Percentiles rank a stretch among this genome's conserved stretches.
These are phyloP conservation scores for Gymnorhina tibicen DNA, from an alignment of 2,113 vertebrate genomes.

Conservation along the genomic window DNA sequence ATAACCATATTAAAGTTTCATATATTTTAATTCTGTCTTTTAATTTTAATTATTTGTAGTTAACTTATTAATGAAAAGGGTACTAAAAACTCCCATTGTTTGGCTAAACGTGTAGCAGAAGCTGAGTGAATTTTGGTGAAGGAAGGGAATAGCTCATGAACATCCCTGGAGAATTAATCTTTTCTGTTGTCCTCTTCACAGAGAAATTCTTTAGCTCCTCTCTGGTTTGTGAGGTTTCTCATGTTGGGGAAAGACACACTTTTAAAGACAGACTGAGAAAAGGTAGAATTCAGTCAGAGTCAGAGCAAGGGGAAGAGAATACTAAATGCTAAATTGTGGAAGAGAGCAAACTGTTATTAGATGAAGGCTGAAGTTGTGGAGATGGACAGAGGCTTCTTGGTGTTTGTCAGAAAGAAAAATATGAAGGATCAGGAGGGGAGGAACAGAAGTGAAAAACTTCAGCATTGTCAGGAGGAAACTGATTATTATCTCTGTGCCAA, in stretches of 20 bases:
- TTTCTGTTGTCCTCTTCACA: background rate
- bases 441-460: background rate
- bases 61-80: background rate
- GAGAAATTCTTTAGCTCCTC: background rate
- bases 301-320: background rate
- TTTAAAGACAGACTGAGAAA: background rate
- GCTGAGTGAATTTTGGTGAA: background rate
- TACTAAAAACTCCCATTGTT: background rate
- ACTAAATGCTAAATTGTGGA: background rate
- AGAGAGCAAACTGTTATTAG: background rate
- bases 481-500: background rate
- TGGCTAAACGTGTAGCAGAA: background rate
- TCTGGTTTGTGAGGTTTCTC: background rate
- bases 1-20: fast-evolving
- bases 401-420: background rate
- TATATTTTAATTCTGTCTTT: background rate
- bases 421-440: background rate
- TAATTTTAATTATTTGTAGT: background rate
- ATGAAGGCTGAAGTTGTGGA: background rate
- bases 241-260: background rate
- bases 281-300: background rate
- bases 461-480: background rate
- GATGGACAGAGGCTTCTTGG: background rate
- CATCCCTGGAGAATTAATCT: background rate
- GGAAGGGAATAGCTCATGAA: background rate